Conservation (phyloP, 1,140 invertebrate species). For the Drosophila seguyi region DNA sequence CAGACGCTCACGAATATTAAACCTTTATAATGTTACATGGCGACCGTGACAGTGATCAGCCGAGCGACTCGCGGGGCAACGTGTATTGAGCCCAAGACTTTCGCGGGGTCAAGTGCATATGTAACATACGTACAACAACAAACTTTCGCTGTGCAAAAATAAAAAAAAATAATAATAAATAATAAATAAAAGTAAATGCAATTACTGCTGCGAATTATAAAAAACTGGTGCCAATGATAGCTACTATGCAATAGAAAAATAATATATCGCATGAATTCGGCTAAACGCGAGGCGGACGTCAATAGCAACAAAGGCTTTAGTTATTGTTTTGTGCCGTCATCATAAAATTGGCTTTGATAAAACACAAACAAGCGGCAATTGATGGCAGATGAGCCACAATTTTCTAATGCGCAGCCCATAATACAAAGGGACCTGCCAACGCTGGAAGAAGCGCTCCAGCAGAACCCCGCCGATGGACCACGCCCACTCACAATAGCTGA, state of each 20-base stretch:
- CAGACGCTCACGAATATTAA: too few species aligned
- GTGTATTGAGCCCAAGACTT: constrained; percentile 10
- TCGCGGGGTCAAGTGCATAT: constrained; percentile 18
- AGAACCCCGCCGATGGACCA: too few species aligned
- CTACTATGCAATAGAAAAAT: constrained; percentile 44
- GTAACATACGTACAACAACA: background rate
- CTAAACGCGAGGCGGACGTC: background rate
- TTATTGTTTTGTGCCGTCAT: constrained; percentile 4
- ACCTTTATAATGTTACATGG: too few species aligned
- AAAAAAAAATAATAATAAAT: too few species aligned
- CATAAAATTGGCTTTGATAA: constrained; percentile 28
- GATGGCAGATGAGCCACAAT: too few species aligned
- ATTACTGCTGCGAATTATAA: constrained; percentile 36
- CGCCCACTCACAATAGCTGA: too few species aligned
- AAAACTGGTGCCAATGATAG: constrained; percentile 38
- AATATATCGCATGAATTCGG: constrained; percentile 23
- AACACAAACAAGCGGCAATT: too few species aligned
- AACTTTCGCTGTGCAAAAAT: background rate
- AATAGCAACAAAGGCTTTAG: constrained; percentile 20
- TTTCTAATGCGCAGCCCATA: too few species aligned
- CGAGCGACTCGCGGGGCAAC: constrained; percentile 13
- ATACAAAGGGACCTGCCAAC: too few species aligned
- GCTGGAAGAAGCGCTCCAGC: too few species aligned
- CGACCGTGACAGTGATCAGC: too few species aligned
- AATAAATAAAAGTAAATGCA: constrained; percentile 31